Percentiles rank a stretch among this genome's conserved stretches.
These are phyloP conservation scores for Cotesia typhae DNA, from an alignment of 1,140 invertebrate genomes.

Conservation along the genomic window DNA sequence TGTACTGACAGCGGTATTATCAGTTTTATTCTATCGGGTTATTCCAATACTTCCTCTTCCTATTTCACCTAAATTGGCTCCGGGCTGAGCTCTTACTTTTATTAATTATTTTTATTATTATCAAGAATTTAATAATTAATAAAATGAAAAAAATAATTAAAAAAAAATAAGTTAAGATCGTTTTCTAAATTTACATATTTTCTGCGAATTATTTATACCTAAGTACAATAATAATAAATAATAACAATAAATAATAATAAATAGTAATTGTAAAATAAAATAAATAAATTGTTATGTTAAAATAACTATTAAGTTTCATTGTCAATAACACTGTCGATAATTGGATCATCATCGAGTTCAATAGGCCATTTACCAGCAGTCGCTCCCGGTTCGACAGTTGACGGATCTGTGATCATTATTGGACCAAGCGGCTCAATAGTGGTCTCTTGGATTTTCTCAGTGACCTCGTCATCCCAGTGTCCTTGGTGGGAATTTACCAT, in stretches of 20 bases:
- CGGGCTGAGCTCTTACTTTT: too few species aligned
- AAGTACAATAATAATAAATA: slow-evolving; percentile 47
- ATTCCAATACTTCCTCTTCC: too few species aligned
- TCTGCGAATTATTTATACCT: neutral
- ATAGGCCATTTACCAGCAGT: slow-evolving; percentile 64
- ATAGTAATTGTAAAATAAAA: slow-evolving; percentile 33
- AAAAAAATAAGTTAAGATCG: too few species aligned
- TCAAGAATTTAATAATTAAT: too few species aligned
- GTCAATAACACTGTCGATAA: slow-evolving; percentile 55
- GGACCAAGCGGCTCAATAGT: slow-evolving; percentile 52
- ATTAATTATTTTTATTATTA: too few species aligned
- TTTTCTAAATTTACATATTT: too few species aligned
- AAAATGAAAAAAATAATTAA: too few species aligned
- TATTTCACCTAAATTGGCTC: too few species aligned
- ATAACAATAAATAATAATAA: slow-evolving; percentile 25
- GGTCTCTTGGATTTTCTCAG: slow-evolving; percentile 36
- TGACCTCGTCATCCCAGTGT: slow-evolving; percentile 28
- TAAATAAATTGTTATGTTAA: slow-evolving; percentile 36
- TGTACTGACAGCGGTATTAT: too few species aligned
- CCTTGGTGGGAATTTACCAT: slow-evolving; percentile 24
- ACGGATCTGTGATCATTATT: slow-evolving; percentile 56
- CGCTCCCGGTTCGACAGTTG: slow-evolving; percentile 51
- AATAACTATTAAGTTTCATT: slow-evolving; percentile 55
- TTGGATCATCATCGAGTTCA: slow-evolving; percentile 49
- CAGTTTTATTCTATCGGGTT: too few species aligned